Base-by-base conservation (phyloP, 2,888 invertebrate genomes). In the Nomada lathburiana region DNA sequence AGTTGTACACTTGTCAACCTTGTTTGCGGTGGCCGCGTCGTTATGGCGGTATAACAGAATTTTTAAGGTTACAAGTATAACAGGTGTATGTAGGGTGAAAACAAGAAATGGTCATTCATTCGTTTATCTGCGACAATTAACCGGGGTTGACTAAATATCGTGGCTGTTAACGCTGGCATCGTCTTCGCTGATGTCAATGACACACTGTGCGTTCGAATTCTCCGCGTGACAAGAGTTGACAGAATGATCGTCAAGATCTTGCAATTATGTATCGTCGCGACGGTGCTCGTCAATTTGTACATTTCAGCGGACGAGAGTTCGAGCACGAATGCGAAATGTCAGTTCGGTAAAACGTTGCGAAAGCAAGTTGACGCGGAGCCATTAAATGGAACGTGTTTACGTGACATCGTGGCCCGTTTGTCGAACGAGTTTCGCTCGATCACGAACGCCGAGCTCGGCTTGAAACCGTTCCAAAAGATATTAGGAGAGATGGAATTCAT, bases 281-380 rank as follows among this genome's bases (percentile, higher is more conserved):
- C 72, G 20, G 42, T 76, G 47, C 2, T 84, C 0, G 52, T 53
- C n/a, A 71, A 70, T 57, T 50, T 72, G 11, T 29, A 57, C 4
- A 50, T 47, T 44, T 60, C 65, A 13, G 55, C 73, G 13, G 82
- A 75, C 2, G 73, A 73, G 2, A 52, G 20, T 53, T 57, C 55
- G 16, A 70, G 16, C 7, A 18, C 10, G 11, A 57, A 74, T 55
- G 53, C 63, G 16, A 91, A 91, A 63, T 94, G 94, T 81, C 93
- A 91, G 62, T 87, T 91, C 53, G 91, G 88, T n/a, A 93, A 90
- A 70, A 89, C 92, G 0, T 70, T 89, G 5, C 88, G 93, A 10
- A 94, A 94, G 60, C 94, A 94, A 79, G 92, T 93, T 53, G 90
- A 92, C 64, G 92, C 92, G 1, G 89, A 90, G 74, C 92, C 93